phyloP scores from a whole-genome alignment of 1,140 invertebrate species.

The Heliconius hermathena region DNA sequence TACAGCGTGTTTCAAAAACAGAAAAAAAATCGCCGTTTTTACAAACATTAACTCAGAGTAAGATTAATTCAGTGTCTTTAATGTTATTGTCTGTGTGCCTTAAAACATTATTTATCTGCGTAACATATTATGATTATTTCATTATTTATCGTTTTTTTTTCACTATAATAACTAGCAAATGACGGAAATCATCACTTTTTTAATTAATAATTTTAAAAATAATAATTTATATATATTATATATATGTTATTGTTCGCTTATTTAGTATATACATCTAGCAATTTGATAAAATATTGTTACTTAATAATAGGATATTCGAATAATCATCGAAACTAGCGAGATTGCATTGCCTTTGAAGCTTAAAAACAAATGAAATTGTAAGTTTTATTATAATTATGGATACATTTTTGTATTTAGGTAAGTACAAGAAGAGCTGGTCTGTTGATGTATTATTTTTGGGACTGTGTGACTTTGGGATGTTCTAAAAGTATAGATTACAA shows the following conservation, averaged over 20 bases:
- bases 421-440: not conserved
- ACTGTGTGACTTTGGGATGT: too few relatives aligned
- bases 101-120: slow-evolving; percentile 12
- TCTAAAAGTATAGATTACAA: too few relatives aligned
- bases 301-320: slow-evolving; percentile 1
- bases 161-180: not conserved
- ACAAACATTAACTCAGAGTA: not conserved
- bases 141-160: not conserved
- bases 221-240: not conserved
- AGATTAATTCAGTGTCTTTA: not conserved
- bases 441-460: not conserved
- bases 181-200: not conserved
- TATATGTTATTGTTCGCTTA: slow-evolving; percentile 7
- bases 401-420: not conserved
- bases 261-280: not conserved
- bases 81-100: slow-evolving; percentile 19
- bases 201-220: not conserved
- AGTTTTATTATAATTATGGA: not conserved
- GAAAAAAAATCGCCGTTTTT: not conserved
- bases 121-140: not conserved
- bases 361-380: not conserved
- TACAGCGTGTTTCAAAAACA: not conserved
- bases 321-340: slow-evolving; percentile 1
- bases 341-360: slow-evolving; percentile 1
- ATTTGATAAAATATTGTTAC: not conserved